Evolutionary conservation across 2,797 vertebrate genomes (phyloP).

Genomic region (Enteromius treurensis): DNA sequence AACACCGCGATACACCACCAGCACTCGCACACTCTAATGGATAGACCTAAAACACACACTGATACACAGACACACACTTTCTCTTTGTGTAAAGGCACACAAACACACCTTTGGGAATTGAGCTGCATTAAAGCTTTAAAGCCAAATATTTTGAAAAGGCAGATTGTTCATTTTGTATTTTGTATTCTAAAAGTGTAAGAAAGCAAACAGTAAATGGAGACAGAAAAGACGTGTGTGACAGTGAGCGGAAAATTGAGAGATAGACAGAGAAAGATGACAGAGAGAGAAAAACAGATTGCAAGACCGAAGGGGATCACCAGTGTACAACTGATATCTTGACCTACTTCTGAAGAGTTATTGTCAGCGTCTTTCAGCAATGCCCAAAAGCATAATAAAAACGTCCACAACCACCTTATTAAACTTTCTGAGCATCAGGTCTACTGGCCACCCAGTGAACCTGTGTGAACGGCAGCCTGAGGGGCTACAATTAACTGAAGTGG

Average conservation of each 20-base stretch:
- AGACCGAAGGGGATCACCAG: neutral
- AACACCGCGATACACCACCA: constrained; percentile 8
- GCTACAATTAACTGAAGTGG: constrained; percentile 40
- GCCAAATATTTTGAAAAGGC: constrained; percentile 1
- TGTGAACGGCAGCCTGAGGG: constrained; percentile 20
- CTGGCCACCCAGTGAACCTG: constrained; percentile 30
- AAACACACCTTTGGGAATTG: constrained; percentile 26
- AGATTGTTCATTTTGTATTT: constrained; percentile 13
- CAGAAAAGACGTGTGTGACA: neutral
- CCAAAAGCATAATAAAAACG: constrained; percentile 28
- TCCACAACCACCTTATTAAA: constrained; percentile 34
- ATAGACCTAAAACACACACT: neutral
- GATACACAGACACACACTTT: neutral
- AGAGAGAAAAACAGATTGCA: neutral
- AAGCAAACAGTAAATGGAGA: constrained; percentile 10
- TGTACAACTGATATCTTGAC: constrained; percentile 29
- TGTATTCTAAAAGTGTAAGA: neutral
- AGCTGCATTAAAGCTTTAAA: constrained; percentile 10
- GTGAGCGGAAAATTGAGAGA: neutral
- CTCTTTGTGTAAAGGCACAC: neutral
- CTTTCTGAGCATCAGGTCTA: constrained; percentile 27
- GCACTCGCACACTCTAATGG: constrained; percentile 12
- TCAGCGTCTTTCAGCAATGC: constrained; percentile 24
- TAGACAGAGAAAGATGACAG: neutral
- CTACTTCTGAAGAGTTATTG: constrained; percentile 42